Evolutionary conservation across 2,888 invertebrate species (phyloP).

Genomic region (Protophormia terraenovae): DNA sequence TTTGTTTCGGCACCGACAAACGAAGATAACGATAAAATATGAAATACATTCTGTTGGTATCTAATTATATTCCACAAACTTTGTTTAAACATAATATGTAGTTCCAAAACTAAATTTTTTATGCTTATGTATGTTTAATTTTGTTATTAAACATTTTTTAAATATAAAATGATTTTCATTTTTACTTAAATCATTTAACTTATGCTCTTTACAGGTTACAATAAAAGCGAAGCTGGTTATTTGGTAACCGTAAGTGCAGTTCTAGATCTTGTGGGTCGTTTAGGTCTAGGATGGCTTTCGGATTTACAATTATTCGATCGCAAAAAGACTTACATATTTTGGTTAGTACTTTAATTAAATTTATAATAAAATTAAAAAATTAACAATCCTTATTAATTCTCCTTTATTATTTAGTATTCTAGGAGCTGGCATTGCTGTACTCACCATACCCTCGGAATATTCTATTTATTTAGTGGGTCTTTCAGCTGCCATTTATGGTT

Average conservation of each 20-base stretch:
- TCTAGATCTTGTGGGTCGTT: conserved; percentile 86
- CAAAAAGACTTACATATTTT: conserved; percentile 87
- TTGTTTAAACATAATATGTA: too few species aligned
- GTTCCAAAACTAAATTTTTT: too few species aligned
- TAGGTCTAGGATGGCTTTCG: conserved; percentile 88
- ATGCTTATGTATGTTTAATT: too few species aligned
- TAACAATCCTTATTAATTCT: background rate
- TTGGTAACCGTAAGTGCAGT: conserved; percentile 89
- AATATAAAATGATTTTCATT: too few species aligned
- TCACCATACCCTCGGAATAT: conserved; percentile 85
- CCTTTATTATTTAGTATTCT: conserved; percentile 83
- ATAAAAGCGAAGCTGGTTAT: conserved; percentile 83
- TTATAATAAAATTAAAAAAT: too few species aligned
- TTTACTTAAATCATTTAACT: too few species aligned
- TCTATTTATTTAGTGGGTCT: conserved; percentile 86
- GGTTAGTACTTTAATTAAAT: conserved; percentile 83
- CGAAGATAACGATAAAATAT: too few species aligned
- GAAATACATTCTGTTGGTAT: too few species aligned
- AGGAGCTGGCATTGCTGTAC: conserved; percentile 86
- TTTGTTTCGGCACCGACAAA: too few species aligned
- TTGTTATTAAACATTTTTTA: too few species aligned
- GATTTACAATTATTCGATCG: conserved; percentile 88
- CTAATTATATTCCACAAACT: too few species aligned
- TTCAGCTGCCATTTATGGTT: conserved; percentile 86
- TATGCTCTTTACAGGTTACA: conserved; percentile 78